Base-by-base conservation (phyloP, 2,888 invertebrate species). In the Xylota segnis region DNA sequence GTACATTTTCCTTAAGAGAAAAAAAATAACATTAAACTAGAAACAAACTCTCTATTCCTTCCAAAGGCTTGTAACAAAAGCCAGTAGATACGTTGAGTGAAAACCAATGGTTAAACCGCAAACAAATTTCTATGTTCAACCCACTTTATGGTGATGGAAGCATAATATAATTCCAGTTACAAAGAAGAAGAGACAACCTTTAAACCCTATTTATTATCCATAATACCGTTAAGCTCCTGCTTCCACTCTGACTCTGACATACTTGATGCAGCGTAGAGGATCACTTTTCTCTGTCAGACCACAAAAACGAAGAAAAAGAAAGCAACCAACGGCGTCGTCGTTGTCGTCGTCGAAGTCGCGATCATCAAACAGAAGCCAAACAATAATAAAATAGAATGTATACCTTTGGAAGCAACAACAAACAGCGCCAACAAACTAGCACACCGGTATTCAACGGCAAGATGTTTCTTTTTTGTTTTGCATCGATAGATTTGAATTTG, bases 161-260 rank as follows among this genome's bases (percentile, higher is more conserved):
- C 54, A 77, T 61, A 70, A 74, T 74, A 54, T 54, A 54, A 29
- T 40, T 61, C 32, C 70, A 70, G 16, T 34, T 32, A 63, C 83
- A 83, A 32, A 68, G 43, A 66, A 66, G 32, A 74, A 29, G 63
- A 74, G 70, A 70, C 74, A 68, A 79, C 74, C 75, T 79, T 75
- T 79, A 71, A 84, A 71, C 75, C 71, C 75, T 76, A 76, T 84
- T 84, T 71, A 84, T 71, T 59, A 75, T 54, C 59, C 65, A 84
- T 65, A 32, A 75, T 58, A 84, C 84, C 84, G 84, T 76, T 84
- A 84, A 66, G 59, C 54, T 71, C 56, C 37, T 59, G 74, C 23
- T 63, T 54, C 37, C 18, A 54, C 54, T 63, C 61, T 72, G 16
- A 71, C 61, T 68, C 50, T 47, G 59, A 34, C 29, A 63, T 63